Conservation (phyloP, 2,797 vertebrate species). For the Ataeniobius toweri region DNA sequence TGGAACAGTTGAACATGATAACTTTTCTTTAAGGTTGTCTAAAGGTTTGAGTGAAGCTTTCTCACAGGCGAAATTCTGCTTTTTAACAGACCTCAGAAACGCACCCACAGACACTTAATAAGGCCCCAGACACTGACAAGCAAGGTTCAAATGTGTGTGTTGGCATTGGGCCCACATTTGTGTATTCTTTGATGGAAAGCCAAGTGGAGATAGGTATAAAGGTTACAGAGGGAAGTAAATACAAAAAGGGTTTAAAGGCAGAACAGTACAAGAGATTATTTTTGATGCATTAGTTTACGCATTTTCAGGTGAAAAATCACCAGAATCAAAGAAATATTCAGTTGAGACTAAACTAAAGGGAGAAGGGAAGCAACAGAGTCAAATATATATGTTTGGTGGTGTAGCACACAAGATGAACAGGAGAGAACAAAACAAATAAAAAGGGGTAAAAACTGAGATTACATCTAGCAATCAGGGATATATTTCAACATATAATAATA, state of each 20-base stretch:
- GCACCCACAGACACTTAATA: constrained; percentile 10
- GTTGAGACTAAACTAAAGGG: constrained; percentile 38
- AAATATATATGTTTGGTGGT: neutral
- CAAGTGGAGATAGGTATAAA: constrained; percentile 53
- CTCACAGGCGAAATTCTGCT: neutral
- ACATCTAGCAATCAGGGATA: neutral
- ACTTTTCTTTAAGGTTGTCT: constrained; percentile 82
- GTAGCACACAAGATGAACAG: neutral
- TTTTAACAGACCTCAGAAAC: neutral
- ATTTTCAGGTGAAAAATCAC: constrained; percentile 26
- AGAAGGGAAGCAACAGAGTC: neutral
- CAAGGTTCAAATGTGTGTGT: constrained; percentile 85
- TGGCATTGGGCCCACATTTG: constrained; percentile 86
- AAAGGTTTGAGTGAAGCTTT: constrained; percentile 82
- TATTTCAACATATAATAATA: neutral
- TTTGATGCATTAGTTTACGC: constrained; percentile 37
- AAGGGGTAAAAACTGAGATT: neutral
- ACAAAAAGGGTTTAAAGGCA: constrained; percentile 29
- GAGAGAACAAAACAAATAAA: neutral
- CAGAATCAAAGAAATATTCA: constrained; percentile 35
- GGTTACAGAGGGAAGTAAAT: constrained; percentile 50
- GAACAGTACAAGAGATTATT: constrained; percentile 11
- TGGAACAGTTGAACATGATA: constrained; percentile 91
- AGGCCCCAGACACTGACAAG: constrained; percentile 80
- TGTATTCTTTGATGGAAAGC: constrained; percentile 44